These are phyloP conservation scores for Pheosia gnoma DNA, from an alignment of 2,888 invertebrate genomes.

Conservation along the genomic window DNA sequence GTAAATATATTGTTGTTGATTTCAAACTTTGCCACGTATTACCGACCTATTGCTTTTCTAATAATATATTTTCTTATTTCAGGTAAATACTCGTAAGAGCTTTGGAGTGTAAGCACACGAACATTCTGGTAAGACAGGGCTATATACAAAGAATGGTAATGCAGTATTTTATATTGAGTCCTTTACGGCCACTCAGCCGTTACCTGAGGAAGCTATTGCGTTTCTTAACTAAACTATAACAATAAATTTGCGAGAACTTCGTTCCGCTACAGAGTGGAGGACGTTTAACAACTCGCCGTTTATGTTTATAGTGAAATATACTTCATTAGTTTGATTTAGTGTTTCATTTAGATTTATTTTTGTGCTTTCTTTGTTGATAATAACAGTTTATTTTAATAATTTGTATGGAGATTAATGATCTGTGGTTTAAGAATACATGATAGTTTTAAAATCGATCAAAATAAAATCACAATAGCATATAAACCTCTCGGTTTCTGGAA, in stretches of 20 bases:
- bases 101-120: constrained; percentile 26
- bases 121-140: constrained; percentile 33
- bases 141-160: constrained; percentile 50
- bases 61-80: constrained; percentile 53
- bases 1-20: not conserved
- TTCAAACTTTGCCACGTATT: not conserved
- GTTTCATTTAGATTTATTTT: constrained; percentile 31
- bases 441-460: too few species aligned
- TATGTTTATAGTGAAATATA: constrained; percentile 53
- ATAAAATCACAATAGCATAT: too few species aligned
- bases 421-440: too few species aligned
- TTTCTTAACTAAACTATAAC: constrained; percentile 72
- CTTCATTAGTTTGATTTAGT: constrained; percentile 52
- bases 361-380: not conserved
- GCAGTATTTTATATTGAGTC: constrained; percentile 61
- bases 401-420: not conserved
- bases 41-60: constrained; percentile 33
- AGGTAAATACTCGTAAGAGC: constrained; percentile 52
- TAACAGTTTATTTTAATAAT: not conserved
- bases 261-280: constrained; percentile 54
- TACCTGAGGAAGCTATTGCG: constrained; percentile 62
- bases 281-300: constrained; percentile 67
- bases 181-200: constrained; percentile 53
- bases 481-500: too few species aligned
- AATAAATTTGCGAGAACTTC: constrained; percentile 71